Evolutionary conservation across 2,113 vertebrate genomes (phyloP).

Genomic region (Zosterops japonicus): DNA sequence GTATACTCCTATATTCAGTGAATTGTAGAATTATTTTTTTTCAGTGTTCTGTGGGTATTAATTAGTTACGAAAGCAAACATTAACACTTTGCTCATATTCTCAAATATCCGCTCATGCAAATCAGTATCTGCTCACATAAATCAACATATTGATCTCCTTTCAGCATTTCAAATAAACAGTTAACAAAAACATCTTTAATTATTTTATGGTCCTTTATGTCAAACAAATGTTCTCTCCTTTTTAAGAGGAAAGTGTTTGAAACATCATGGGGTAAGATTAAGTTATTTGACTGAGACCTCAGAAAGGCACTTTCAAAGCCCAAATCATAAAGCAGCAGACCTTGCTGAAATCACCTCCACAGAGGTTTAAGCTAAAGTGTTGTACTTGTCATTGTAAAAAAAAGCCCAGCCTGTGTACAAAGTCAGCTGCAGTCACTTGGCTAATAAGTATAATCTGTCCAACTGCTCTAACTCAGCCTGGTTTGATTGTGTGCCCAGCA

Average conservation of each 20-base stretch:
- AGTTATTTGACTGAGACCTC: not conserved
- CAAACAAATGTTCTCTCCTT: not conserved
- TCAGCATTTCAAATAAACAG: not conserved
- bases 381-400: conserved; percentile 12
- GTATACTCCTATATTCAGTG: not conserved
- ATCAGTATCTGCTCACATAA: not conserved
- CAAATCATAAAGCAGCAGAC: conserved; percentile 18
- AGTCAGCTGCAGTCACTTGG: conserved; percentile 3
- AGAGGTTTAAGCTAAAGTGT: conserved; percentile 25
- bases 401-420: conserved; percentile 7
- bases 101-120: not conserved
- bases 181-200: not conserved
- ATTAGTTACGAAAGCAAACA: not conserved
- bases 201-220: not conserved
- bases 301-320: conserved; percentile 18
- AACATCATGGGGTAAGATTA: conserved; percentile 26
- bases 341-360: conserved; percentile 25
- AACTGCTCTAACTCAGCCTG: not conserved
- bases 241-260: not conserved
- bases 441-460: conserved; percentile 51
- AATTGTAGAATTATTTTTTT: not conserved
- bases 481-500: not conserved
- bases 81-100: not conserved
- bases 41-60: not conserved
- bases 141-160: not conserved